These are phyloP conservation scores for Nothobranchius furzeri DNA, from an alignment of 2,113 vertebrate genomes.

Conservation along the genomic window DNA sequence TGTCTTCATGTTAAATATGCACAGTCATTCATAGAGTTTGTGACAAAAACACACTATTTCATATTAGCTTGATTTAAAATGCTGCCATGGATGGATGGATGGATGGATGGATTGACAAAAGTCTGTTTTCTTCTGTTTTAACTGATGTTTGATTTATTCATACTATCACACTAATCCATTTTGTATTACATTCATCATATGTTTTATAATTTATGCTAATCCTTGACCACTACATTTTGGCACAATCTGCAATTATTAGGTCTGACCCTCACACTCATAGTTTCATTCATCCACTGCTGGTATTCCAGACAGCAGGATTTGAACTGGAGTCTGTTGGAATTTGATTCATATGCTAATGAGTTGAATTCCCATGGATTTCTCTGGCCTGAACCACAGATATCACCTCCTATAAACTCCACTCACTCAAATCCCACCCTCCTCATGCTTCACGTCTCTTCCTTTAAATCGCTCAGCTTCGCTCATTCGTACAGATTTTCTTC, in stretches of 20 bases:
- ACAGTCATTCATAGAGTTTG: too few relatives aligned
- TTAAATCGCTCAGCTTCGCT: constrained; percentile 26
- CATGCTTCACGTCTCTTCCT: constrained; percentile 13
- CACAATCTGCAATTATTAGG: constrained; percentile 26
- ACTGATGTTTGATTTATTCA: background rate
- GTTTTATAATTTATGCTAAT: constrained; percentile 9
- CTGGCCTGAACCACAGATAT: constrained; percentile 59
- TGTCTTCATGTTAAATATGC: too few relatives aligned
- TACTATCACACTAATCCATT: background rate
- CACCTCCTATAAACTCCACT: constrained; percentile 18
- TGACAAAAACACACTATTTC: too few relatives aligned
- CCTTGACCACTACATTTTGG: constrained; percentile 20
- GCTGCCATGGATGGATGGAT: too few relatives aligned
- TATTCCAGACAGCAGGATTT: constrained; percentile 45
- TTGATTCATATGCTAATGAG: constrained; percentile 75
- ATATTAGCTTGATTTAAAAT: too few relatives aligned
- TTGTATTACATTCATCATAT: constrained; percentile 21
- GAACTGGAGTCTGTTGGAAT: constrained; percentile 64
- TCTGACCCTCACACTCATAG: constrained; percentile 44
- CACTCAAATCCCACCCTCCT: background rate
- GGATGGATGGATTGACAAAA: too few relatives aligned
- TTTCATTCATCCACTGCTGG: constrained; percentile 45
- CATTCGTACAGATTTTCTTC: constrained; percentile 31
- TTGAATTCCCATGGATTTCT: constrained; percentile 64
- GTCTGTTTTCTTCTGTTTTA: too few relatives aligned